These are phyloP conservation scores for Sepiola atlantica DNA, from an alignment of 2,888 invertebrate species.

Conservation along the genomic window DNA sequence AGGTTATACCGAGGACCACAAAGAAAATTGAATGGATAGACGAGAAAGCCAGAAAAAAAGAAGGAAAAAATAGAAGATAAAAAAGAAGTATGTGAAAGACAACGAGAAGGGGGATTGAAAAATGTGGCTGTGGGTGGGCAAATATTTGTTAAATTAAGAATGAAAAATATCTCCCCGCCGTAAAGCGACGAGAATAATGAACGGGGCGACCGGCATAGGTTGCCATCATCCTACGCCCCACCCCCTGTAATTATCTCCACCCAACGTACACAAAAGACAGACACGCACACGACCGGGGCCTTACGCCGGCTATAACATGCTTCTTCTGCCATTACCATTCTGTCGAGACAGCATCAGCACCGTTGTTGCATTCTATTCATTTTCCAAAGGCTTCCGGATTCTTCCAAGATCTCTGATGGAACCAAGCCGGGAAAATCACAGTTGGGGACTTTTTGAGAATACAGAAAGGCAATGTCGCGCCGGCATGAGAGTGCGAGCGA, in stretches of 20 bases:
- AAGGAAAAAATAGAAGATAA: not conserved
- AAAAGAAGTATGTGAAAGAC: not conserved
- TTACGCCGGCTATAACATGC: not conserved
- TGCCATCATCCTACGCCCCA: not conserved
- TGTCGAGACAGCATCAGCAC: not conserved
- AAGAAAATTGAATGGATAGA: too few relatives aligned
- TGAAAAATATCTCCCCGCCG: not conserved
- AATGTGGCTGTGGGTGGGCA: not conserved
- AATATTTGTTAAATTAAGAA: not conserved
- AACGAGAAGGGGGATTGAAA: not conserved
- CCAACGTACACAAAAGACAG: not conserved
- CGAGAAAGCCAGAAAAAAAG: not conserved
- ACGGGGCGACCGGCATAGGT: not conserved
- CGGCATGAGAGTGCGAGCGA: not conserved
- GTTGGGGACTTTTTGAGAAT: not conserved
- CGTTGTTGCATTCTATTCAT: not conserved
- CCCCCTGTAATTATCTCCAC: not conserved
- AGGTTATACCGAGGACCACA: too few relatives aligned
- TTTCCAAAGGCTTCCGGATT: conserved; percentile 11
- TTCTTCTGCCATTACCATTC: not conserved
- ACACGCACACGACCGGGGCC: not conserved
- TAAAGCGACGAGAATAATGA: not conserved
- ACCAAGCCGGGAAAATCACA: not conserved
- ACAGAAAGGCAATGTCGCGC: not conserved
- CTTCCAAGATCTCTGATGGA: not conserved